phyloP scores from a whole-genome alignment of 2,888 invertebrate genomes.

The Cinara cedri region DNA sequence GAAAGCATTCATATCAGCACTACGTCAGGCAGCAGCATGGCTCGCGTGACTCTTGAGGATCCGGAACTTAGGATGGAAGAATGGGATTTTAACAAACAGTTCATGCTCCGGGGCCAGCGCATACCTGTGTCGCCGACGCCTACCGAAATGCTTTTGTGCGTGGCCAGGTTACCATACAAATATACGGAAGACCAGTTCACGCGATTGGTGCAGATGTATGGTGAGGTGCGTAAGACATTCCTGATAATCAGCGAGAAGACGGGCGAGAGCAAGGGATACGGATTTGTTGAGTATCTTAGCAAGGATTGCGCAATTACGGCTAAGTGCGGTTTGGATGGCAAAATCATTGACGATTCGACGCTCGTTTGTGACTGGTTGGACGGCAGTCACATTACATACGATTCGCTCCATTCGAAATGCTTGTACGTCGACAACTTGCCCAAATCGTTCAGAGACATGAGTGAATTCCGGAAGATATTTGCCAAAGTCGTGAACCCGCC shows the following conservation, averaged over 20 bases:
- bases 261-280: constrained; percentile 67
- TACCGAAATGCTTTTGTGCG: constrained; percentile 65
- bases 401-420: constrained; percentile 66
- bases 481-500: constrained; percentile 65
- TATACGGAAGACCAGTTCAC: constrained; percentile 65
- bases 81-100: constrained; percentile 62
- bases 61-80: constrained; percentile 63
- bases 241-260: constrained; percentile 65
- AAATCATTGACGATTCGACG: constrained; percentile 62
- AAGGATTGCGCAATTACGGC: constrained; percentile 65
- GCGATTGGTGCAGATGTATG: constrained; percentile 64
- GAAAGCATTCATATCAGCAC: constrained; percentile 61
- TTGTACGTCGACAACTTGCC: constrained; percentile 66
- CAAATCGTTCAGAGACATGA: constrained; percentile 65
- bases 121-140: constrained; percentile 64
- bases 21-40: constrained; percentile 60
- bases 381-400: constrained; percentile 64
- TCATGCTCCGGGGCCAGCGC: constrained; percentile 62
- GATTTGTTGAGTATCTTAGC: constrained; percentile 66
- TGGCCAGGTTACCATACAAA: constrained; percentile 65
- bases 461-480: constrained; percentile 65
- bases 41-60: constrained; percentile 62
- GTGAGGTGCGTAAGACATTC: constrained; percentile 65
- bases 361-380: constrained; percentile 66
- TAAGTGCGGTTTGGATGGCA: constrained; percentile 64